Evolutionary conservation across 2,797 vertebrate genomes (phyloP), one percentile per base, ranked within the genome.

Genomic region (Danio tinwini): DNA sequence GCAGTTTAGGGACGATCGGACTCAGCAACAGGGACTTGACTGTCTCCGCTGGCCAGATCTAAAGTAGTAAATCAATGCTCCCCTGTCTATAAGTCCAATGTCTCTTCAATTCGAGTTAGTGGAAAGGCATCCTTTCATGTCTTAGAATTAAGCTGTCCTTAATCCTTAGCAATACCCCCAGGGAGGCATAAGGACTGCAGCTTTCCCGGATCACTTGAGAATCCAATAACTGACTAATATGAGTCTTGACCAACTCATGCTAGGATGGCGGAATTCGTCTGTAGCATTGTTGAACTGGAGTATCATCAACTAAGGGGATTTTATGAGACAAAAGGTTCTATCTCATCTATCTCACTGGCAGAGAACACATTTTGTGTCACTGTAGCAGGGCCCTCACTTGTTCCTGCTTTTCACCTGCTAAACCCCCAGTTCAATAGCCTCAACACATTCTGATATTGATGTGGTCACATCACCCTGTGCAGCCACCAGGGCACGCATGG

Each of bases 321-420:
- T 84, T 63, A 47, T 83, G 77, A 8, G 76, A 47, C 14, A 83
- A 42, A 6, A 78, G 17, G 0, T 76, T 37, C n/a, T n/a, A n/a
- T n/a, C n/a, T n/a, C 16, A 13, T 85, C 81, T 0, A 77, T 52
- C 5, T 85, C 76, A 6, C 72, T 19, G 10, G 40, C 21, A 9
- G 53, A 61, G 39, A 83, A 83, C 5, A 74, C 69, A 42, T 37
- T n/a, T 1, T 47, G 45, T 6, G 50, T 4, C 56, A 63, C 9
- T 29, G 5, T 40, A 65, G 11, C 2, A 76, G 63, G 5, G 4
- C 29, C 12, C 39, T 16, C 10, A 19, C 37, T 63, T 77, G 61
- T 9, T n/a, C n/a, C 14, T 56, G 5, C 8, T 44, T 50, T 6
- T 69, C 44, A 0, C 40, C 8, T 7, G 37, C 13, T n/a, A 74